Conservation (phyloP, 2,888 invertebrate species). For the Mythimna impura region DNA sequence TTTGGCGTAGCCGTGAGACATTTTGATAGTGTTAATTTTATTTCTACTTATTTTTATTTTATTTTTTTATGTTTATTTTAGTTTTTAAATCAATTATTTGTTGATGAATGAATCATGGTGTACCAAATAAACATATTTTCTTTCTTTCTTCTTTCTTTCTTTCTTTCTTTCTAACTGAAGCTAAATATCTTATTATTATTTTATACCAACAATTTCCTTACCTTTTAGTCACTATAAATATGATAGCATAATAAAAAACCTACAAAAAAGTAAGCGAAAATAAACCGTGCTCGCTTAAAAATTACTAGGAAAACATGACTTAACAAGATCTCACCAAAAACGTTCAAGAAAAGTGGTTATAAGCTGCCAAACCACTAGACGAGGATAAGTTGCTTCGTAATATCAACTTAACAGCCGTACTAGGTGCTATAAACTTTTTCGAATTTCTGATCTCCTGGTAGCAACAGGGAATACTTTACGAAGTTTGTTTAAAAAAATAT, state of each 20-base stretch:
- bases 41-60: no score
- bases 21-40: no score
- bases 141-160: no score
- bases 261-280: slow-evolving; percentile 17
- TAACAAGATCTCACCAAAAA: slow-evolving; percentile 40
- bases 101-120: no score
- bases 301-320: slow-evolving; percentile 44
- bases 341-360: slow-evolving; percentile 25
- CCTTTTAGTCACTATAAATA: neutral
- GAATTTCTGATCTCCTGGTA: slow-evolving; percentile 54
- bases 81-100: no score
- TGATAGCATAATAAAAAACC: neutral
- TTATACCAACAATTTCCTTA: no score
- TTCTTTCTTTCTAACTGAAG: no score
- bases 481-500: slow-evolving; percentile 39
- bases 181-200: no score
- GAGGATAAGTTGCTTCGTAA: slow-evolving; percentile 29
- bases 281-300: slow-evolving; percentile 24
- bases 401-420: slow-evolving; percentile 42
- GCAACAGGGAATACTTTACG: slow-evolving; percentile 36
- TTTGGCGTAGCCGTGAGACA: no score
- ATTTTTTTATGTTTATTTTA: no score
- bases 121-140: no score
- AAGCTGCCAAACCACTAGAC: slow-evolving; percentile 36
- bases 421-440: slow-evolving; percentile 50